A percentile compares a stretch with the other conserved stretches of the same genome.
These are phyloP conservation scores for Gymnocephalus cernua DNA, from an alignment of 2,113 vertebrate genomes.

Conservation along the genomic window DNA sequence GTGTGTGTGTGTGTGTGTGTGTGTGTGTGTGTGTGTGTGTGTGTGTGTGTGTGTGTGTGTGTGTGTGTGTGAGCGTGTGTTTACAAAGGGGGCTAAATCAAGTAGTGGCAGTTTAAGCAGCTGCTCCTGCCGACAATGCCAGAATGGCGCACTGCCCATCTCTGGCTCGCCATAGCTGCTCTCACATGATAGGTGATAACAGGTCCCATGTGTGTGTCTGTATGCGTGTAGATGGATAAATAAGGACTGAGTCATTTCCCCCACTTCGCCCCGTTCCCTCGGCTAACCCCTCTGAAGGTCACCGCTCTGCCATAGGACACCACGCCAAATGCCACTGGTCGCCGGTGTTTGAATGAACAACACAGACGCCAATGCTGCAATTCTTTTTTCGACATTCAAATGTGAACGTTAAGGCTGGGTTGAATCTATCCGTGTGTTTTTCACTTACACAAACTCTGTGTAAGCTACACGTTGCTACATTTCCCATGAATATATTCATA, in stretches of 20 bases:
- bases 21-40: conserved; percentile 18
- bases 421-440: conserved; percentile 28
- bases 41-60: conserved; percentile 18
- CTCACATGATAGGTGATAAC: conserved; percentile 48
- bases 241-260: conserved; percentile 53
- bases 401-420: conserved; percentile 8
- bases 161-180: conserved; percentile 29
- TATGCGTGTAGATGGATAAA: conserved; percentile 56
- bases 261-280: conserved; percentile 13
- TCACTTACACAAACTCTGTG: conserved; percentile 31
- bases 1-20: conserved; percentile 22
- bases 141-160: conserved; percentile 34
- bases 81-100: conserved; percentile 28
- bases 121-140: conserved; percentile 29
- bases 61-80: conserved; percentile 31
- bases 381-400: conserved; percentile 75
- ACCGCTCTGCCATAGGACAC: conserved; percentile 48
- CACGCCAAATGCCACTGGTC: conserved; percentile 56
- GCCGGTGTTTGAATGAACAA: conserved; percentile 74
- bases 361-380: conserved; percentile 40
- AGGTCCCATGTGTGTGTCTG: conserved; percentile 21
- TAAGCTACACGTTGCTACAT: conserved; percentile 21
- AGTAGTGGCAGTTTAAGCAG: conserved; percentile 39
- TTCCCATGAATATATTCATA: conserved; percentile 38
- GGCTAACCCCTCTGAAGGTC: conserved; percentile 68